A percentile compares a stretch with the other conserved stretches of the same genome.
Evolutionary conservation across 2,797 vertebrate species (phyloP).

Genomic region (Cyclura pinguis): DNA sequence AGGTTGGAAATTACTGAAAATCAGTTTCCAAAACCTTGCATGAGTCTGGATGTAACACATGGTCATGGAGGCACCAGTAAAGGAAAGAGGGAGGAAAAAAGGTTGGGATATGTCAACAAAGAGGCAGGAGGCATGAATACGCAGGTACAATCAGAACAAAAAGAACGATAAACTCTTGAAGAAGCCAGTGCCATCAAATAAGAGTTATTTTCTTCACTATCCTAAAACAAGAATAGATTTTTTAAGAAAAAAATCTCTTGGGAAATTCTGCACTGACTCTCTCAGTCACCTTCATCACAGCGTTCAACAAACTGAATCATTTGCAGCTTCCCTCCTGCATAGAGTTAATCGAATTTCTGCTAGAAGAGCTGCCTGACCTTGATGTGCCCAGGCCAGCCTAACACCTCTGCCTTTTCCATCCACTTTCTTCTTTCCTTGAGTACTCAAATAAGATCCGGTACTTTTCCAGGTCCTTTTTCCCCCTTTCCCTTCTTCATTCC

Average conservation of each 20-base stretch:
- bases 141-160: no score
- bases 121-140: no score
- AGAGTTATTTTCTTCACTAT: background rate
- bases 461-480: background rate
- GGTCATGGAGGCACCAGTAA: no score
- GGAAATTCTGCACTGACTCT: background rate
- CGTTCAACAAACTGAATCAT: background rate
- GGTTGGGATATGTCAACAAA: no score
- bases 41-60: no score
- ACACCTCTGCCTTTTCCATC: background rate
- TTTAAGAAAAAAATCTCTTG: background rate
- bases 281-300: background rate
- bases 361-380: constrained; percentile 9
- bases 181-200: background rate
- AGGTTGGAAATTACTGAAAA: no score
- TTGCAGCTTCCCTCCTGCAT: constrained; percentile 5
- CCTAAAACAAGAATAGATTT: background rate
- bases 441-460: background rate
- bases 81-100: no score
- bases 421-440: background rate
- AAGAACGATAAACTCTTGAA: no score
- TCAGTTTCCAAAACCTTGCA: no score
- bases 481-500: background rate
- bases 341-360: constrained; percentile 4
- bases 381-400: background rate